Conservation (phyloP, 2,113 vertebrate genomes). For the Tyrannus savana region DNA sequence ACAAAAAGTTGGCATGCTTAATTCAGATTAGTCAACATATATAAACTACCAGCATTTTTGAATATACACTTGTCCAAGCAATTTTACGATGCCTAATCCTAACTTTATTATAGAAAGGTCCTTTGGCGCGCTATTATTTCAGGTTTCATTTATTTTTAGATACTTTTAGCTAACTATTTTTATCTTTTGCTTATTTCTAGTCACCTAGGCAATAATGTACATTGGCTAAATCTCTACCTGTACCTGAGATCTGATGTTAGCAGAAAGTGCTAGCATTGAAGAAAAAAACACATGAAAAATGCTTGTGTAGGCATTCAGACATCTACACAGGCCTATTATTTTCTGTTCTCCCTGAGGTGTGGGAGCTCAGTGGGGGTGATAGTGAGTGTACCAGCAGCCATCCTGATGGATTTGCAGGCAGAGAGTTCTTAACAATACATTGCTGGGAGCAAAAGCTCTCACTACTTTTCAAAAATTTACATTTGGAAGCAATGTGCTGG, state of each 20-base stretch:
- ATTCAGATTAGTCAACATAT: not conserved
- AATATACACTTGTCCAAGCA: not conserved
- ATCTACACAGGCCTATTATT: not conserved
- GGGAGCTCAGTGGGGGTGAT: not conserved
- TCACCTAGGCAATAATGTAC: not conserved
- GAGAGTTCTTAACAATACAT: not conserved
- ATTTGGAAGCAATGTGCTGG: not conserved
- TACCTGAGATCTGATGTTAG: not conserved
- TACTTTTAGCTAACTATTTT: not conserved
- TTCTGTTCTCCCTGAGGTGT: not conserved
- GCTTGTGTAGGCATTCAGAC: not conserved
- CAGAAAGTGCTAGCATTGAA: not conserved
- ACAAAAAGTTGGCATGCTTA: not conserved
- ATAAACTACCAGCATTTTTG: not conserved
- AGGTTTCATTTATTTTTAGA: not conserved
- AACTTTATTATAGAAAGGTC: not conserved
- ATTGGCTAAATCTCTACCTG: not conserved
- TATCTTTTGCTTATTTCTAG: not conserved
- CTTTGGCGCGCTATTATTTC: not conserved
- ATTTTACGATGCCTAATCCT: not conserved
- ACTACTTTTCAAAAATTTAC: not conserved
- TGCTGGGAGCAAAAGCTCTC: not conserved
- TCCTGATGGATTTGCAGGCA: not conserved
- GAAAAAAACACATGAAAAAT: not conserved
- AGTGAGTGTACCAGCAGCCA: not conserved